Conservation (phyloP, 2,113 vertebrate genomes). For the Crotophaga sulcirostris region DNA sequence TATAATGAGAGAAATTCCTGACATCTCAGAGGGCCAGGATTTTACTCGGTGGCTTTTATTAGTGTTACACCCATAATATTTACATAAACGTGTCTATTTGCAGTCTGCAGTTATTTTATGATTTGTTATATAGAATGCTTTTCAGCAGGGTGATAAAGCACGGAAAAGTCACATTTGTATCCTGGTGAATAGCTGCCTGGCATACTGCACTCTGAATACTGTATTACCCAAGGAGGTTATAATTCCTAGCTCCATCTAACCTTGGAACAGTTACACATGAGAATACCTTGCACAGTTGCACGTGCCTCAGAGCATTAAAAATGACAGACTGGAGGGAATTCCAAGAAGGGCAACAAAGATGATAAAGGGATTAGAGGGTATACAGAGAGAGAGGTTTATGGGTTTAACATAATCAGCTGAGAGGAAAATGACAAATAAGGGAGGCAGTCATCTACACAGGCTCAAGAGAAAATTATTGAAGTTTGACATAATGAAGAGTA, state of each 20-base stretch:
- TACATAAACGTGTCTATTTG: neutral
- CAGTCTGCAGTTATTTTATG: neutral
- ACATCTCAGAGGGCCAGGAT: neutral
- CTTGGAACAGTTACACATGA: neutral
- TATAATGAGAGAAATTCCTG: neutral
- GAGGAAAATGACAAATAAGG: neutral
- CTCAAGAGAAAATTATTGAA: slow-evolving; percentile 43
- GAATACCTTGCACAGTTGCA: neutral
- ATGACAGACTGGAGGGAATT: slow-evolving; percentile 28
- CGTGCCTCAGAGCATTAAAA: neutral
- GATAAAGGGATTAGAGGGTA: slow-evolving; percentile 39
- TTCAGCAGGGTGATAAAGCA: neutral
- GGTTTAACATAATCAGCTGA: slow-evolving; percentile 49
- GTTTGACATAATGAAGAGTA: neutral
- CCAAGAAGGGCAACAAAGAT: slow-evolving; percentile 30
- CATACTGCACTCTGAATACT: neutral
- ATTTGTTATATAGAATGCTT: neutral
- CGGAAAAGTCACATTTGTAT: neutral
- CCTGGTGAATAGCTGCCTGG: neutral
- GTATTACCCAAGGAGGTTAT: neutral
- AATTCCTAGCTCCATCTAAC: neutral
- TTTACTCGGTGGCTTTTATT: neutral
- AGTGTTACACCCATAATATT: neutral
- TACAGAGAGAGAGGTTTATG: slow-evolving; percentile 15
- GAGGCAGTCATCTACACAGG: neutral